These are phyloP conservation scores for Drosophila trapezifrons DNA, from an alignment of 1,140 invertebrate species.

Conservation along the genomic window DNA sequence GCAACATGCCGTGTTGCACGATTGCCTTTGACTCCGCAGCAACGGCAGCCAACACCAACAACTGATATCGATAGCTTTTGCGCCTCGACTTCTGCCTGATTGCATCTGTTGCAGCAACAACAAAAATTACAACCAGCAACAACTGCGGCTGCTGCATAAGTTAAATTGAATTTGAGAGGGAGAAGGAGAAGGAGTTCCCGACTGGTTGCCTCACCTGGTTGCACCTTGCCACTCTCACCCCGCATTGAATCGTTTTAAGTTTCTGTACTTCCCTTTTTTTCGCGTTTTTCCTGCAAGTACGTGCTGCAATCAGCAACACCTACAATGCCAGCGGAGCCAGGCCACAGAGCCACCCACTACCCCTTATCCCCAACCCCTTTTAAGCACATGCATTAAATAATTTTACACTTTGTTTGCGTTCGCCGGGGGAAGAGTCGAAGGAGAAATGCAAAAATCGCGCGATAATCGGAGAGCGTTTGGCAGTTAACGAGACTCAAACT, in stretches of 20 bases:
- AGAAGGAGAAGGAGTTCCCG: constrained; percentile 44
- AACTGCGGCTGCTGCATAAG: constrained; percentile 50
- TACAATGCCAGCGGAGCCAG: constrained; percentile 52
- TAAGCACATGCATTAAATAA: constrained; percentile 78
- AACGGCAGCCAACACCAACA: constrained; percentile 45
- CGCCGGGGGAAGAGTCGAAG: constrained; percentile 1
- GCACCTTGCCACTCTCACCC: constrained; percentile 17
- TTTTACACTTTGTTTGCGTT: constrained; percentile 79
- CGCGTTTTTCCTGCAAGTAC: constrained; percentile 57
- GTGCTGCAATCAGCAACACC: constrained; percentile 81
- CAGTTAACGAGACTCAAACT: constrained; percentile 66
- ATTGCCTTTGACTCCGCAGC: constrained; percentile 79
- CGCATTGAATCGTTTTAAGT: constrained; percentile 19
- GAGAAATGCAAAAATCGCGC: constrained; percentile 72
- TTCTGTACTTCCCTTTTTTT: background rate
- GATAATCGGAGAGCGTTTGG: constrained; percentile 77
- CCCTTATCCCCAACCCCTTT: constrained; percentile 1
- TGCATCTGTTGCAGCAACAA: constrained; percentile 79
- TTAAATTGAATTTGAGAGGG: constrained; percentile 77
- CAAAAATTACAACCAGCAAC: constrained; percentile 61
- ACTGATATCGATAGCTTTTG: constrained; percentile 80
- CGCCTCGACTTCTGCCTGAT: constrained; percentile 70
- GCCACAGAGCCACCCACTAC: constrained; percentile 56
- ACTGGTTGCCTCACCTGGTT: constrained; percentile 55
- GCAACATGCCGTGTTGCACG: constrained; percentile 81